phyloP scores from a whole-genome alignment of 2,797 vertebrate species.

The Cossypha niveicapilla region DNA sequence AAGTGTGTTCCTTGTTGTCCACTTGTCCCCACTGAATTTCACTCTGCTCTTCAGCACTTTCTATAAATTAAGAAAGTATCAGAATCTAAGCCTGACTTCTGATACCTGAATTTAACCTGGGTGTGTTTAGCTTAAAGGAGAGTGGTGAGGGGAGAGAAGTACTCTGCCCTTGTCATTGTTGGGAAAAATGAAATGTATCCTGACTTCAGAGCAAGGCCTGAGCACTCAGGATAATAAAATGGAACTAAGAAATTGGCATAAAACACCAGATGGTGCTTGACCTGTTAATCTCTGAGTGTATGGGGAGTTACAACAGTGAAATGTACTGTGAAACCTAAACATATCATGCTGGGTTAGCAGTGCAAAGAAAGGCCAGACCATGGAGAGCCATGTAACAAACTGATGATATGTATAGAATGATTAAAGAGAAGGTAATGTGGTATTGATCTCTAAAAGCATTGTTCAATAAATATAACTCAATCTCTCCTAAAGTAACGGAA shows the following conservation, averaged over 20 bases:
- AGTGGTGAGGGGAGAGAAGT: fast-evolving
- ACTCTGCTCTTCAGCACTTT: not conserved
- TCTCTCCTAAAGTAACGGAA: not conserved
- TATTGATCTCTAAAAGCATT: not conserved
- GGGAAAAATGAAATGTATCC: not conserved
- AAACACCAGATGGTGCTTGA: not conserved
- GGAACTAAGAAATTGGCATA: not conserved
- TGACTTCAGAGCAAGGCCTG: not conserved
- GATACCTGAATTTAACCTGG: not conserved
- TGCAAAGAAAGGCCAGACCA: not conserved
- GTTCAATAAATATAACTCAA: not conserved
- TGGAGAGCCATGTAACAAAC: not conserved
- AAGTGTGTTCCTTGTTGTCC: not conserved
- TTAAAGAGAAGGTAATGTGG: not conserved
- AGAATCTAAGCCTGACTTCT: not conserved
- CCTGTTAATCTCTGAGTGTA: not conserved
- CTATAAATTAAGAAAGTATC: not conserved
- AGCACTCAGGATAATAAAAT: not conserved
- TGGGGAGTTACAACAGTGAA: not conserved
- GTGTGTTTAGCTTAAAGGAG: not conserved
- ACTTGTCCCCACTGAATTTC: not conserved
- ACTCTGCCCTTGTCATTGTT: not conserved
- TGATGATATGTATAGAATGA: not conserved
- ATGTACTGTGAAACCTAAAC: not conserved
- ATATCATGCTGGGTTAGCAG: not conserved